Base-by-base conservation (phyloP, 1,140 invertebrate genomes). In the Drosophila sproati region DNA sequence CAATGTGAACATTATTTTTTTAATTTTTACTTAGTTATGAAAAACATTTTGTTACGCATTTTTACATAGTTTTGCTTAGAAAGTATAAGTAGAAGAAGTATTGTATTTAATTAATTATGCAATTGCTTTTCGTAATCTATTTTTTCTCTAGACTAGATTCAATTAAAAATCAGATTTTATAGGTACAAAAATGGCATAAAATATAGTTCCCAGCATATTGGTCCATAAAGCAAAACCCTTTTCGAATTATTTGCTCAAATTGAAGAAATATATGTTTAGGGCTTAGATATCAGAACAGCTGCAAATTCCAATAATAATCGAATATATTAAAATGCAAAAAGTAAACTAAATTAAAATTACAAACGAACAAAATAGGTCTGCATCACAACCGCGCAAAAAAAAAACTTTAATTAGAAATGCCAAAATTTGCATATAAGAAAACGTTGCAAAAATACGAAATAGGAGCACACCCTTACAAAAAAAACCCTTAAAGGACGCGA, bases 381-480 rank as follows among this genome's bases (percentile, higher is more conserved):
- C 87, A 90, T 90, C 86, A 90, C 87, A 90, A 90, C 91, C 73
- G 70, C 47, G 35, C 67, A 75, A 90, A 89, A 80, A 90, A 86
- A 78, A 20, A 20, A 20, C 20, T 77, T 50, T 80, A 88, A 82
- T 88, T 87, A 77, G 82, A 86, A 82, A 88, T 85, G 62, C 64
- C 71, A 82, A 77, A 88, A 80, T 68, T 72, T 56, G 52, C 54
- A 45, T 56, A 55, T 31, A 77, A 87, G 81, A 80, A 81, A 60
- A 57, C 47, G 56, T 80, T 74, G 80, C 82, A 54, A 75, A 91
- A 91, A 77, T 63, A 35, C 55, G 61, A 69, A 73, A 72, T 70
- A 77, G 41, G 63, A 77, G 69, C 57, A 80, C 78, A 76, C 78
- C 83, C 70, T 52, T 80, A 77, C 57, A 1, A 39, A 39, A 39